These are phyloP conservation scores for Malurus cyaneus DNA, from an alignment of 2,113 vertebrate species.

Conservation along the genomic window DNA sequence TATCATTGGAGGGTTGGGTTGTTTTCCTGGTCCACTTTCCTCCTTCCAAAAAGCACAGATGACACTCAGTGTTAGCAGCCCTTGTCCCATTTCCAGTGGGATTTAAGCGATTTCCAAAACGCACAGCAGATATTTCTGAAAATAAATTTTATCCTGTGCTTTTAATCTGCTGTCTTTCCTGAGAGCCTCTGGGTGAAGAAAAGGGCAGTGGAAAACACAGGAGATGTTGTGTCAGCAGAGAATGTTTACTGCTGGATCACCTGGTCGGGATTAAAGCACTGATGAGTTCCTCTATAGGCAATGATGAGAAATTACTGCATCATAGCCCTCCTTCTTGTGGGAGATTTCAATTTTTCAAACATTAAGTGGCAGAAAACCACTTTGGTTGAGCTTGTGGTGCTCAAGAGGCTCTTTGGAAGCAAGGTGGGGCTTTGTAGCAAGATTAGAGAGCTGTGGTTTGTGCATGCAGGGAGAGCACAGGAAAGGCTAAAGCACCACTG, in stretches of 20 bases:
- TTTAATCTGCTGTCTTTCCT: background rate
- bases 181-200: background rate
- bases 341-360: background rate
- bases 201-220: background rate
- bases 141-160: background rate
- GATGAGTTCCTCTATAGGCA: background rate
- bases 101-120: background rate
- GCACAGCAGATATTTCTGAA: background rate
- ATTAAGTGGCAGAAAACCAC: background rate
- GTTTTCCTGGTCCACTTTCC: background rate
- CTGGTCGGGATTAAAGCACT: background rate
- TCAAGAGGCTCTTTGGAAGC: background rate
- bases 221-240: background rate
- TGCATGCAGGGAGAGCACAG: background rate
- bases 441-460: background rate
- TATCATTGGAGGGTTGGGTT: background rate
- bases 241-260: background rate
- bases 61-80: background rate
- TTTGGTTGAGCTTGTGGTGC: background rate
- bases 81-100: background rate
- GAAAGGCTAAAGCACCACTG: background rate
- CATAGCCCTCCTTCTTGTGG: background rate
- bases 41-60: background rate
- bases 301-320: background rate
- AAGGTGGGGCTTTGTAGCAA: background rate